Conservation (phyloP, 2,797 vertebrate species). For the Arvicola amphibius region DNA sequence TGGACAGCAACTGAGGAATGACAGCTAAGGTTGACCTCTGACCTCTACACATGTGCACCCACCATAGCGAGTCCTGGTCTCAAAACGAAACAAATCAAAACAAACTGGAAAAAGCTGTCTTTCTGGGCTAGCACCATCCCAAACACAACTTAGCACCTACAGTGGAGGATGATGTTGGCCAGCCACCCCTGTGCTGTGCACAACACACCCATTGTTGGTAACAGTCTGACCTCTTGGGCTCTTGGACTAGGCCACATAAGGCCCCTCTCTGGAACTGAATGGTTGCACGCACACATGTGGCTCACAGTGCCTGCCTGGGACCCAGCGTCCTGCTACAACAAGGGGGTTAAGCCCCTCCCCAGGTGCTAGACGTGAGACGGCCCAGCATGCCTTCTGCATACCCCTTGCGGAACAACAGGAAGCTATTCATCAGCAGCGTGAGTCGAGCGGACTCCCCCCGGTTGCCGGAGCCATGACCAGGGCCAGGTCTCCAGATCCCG, state of each 20-base stretch:
- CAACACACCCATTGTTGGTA: not conserved
- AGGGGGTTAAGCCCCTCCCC: constrained; percentile 78
- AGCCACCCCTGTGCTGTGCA: not conserved
- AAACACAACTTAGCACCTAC: rapidly evolving
- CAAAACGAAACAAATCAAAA: not conserved
- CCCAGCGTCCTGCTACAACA: constrained; percentile 91
- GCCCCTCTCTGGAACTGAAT: constrained; percentile 86
- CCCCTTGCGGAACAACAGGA: not conserved
- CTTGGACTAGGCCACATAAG: not conserved
- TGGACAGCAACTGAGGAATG: not conserved
- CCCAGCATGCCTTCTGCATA: not conserved
- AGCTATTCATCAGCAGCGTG: not conserved
- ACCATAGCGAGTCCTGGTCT: not conserved
- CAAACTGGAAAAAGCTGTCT: not conserved
- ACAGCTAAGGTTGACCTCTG: not conserved
- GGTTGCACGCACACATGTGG: constrained; percentile 25
- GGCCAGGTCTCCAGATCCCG: not conserved
- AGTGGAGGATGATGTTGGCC: not conserved
- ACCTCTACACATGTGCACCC: not conserved
- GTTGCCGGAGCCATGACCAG: not conserved
- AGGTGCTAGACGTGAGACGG: not conserved
- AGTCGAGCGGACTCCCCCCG: not conserved
- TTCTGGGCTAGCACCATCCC: not conserved
- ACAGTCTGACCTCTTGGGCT: not conserved
- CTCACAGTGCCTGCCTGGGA: constrained; percentile 91